phyloP scores from a whole-genome alignment of 2,113 vertebrate species.

The Labeo rohita region DNA sequence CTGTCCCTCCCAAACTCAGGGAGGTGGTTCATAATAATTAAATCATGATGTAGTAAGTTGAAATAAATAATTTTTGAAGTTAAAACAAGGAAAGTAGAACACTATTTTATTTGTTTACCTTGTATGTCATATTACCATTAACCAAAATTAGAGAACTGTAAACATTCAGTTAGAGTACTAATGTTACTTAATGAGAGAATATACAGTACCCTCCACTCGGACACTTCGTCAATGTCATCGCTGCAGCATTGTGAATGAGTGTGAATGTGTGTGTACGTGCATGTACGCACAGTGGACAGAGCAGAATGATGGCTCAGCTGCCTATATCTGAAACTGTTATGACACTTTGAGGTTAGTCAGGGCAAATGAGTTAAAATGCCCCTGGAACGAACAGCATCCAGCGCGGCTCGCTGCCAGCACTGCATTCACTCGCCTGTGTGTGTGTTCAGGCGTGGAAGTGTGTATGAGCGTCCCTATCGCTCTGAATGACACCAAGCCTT shows the following conservation, averaged over 20 bases:
- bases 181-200: no score
- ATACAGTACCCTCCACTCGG: background rate
- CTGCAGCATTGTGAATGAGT: background rate
- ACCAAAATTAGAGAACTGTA: background rate
- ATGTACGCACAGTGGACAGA: background rate
- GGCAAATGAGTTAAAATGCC: constrained; percentile 76
- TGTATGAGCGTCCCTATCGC: constrained; percentile 34
- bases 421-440: constrained; percentile 28
- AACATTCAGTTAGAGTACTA: background rate
- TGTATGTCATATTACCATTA: background rate
- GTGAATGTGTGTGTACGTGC: constrained; percentile 15
- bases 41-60: background rate
- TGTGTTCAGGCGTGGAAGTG: constrained; percentile 14
- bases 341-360: constrained; percentile 76
- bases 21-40: background rate
- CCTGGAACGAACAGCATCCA: constrained; percentile 49
- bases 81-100: no score
- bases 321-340: constrained; percentile 68
- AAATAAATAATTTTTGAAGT: no score
- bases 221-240: background rate
- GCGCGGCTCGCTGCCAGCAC: constrained; percentile 67
- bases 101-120: background rate
- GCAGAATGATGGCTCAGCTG: constrained; percentile 4
- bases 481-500: constrained; percentile 54
- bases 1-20: background rate